Percentiles rank a stretch among this genome's conserved stretches.
Conservation (phyloP, 2,113 vertebrate species). For the Sylvilagus bachmani region DNA sequence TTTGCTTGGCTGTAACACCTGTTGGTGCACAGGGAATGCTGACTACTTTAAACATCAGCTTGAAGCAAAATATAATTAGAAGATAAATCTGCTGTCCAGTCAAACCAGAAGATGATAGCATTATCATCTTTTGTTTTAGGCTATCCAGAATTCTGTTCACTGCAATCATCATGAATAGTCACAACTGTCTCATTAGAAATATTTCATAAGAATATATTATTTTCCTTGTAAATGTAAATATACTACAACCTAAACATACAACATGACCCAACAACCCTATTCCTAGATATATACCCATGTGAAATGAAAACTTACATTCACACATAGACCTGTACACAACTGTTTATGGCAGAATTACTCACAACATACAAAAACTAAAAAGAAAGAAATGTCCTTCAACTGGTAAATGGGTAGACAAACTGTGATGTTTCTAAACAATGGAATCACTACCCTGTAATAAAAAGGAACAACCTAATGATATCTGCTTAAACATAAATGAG, state of each 20-base stretch:
- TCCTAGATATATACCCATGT: not conserved
- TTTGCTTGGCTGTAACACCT: not conserved
- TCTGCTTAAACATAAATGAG: not conserved
- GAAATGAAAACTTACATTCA: constrained; percentile 35
- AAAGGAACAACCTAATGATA: not conserved
- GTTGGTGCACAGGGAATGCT: not conserved
- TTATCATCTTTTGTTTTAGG: not conserved
- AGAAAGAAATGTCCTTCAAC: not conserved
- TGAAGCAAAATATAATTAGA: constrained; percentile 61
- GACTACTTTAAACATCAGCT: constrained; percentile 61
- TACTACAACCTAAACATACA: not conserved
- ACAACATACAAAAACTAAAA: not conserved
- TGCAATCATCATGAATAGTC: not conserved
- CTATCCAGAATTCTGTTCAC: not conserved
- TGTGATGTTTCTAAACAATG: not conserved
- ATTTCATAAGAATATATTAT: not conserved
- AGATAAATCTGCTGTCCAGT: constrained; percentile 55
- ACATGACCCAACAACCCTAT: not conserved
- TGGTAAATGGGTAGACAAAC: not conserved
- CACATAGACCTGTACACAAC: not conserved
- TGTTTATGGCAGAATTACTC: not conserved
- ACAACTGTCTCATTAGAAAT: constrained; percentile 27
- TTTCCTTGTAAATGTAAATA: constrained; percentile 29
- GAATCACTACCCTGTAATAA: not conserved
- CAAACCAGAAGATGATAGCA: not conserved